phyloP scores from a whole-genome alignment of 2,113 vertebrate species.

The Myiagra hebetior region DNA sequence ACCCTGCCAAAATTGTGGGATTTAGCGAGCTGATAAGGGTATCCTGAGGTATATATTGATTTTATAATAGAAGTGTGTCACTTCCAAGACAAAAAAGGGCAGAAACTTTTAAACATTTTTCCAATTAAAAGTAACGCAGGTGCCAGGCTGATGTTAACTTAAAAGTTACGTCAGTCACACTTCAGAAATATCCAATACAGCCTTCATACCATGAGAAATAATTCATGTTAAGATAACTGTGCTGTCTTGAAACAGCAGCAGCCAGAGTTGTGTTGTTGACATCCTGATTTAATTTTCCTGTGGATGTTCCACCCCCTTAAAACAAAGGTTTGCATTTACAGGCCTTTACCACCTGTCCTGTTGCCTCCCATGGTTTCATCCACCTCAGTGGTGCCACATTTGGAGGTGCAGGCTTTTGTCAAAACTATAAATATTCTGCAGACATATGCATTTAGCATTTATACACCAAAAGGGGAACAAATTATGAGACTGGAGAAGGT shows the following conservation, averaged over 20 bases:
- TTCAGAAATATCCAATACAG: not conserved
- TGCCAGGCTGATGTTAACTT: not conserved
- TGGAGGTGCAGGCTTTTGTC: not conserved
- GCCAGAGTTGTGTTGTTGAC: not conserved
- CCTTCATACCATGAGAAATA: not conserved
- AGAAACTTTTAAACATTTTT: not conserved
- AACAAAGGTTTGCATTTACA: not conserved
- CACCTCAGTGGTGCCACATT: too few species aligned
- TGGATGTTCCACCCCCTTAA: not conserved
- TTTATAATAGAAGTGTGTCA: not conserved
- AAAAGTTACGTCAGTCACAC: not conserved
- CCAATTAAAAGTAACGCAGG: not conserved
- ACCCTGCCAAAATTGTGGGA: not conserved
- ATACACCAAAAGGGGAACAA: not conserved
- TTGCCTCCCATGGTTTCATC: not conserved
- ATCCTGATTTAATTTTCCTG: not conserved
- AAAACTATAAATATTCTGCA: not conserved
- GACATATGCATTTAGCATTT: not conserved
- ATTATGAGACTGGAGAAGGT: not conserved
- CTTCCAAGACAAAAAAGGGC: not conserved
- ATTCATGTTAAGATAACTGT: not conserved
- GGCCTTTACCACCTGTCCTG: rapidly evolving
- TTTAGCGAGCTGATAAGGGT: not conserved
- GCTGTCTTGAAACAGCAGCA: not conserved
- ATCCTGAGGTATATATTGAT: not conserved